phyloP scores from a whole-genome alignment of 2,797 vertebrate genomes.

The Microctenopoma steveboyesi region DNA sequence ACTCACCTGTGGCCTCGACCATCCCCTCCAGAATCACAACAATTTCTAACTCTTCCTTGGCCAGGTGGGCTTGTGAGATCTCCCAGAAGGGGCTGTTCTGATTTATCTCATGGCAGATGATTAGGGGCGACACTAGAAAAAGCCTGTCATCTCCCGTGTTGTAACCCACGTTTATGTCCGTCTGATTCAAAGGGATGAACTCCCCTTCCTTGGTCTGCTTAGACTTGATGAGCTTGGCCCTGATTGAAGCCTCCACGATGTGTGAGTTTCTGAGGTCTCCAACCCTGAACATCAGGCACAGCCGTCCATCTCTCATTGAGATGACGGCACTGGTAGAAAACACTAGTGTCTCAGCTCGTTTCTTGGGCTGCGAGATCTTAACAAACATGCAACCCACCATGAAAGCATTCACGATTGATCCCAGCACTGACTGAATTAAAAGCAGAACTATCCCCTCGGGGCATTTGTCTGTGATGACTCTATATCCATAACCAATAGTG shows the following conservation, averaged over 20 bases:
- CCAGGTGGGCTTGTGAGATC: slow-evolving; percentile 91
- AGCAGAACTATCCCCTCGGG: slow-evolving; percentile 97
- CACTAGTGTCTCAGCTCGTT: slow-evolving; percentile 97
- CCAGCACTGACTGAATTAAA: slow-evolving; percentile 96
- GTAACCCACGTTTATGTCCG: slow-evolving; percentile 99
- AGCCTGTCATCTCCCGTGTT: slow-evolving; percentile 97
- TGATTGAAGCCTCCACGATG: slow-evolving; percentile 98
- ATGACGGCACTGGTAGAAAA: slow-evolving; percentile 98
- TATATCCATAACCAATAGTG: slow-evolving; percentile 97
- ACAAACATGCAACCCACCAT: slow-evolving; percentile 99
- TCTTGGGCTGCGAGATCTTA: slow-evolving; percentile 99
- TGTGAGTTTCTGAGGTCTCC: slow-evolving; percentile 98
- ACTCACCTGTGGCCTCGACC: slow-evolving; percentile 99
- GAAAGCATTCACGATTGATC: slow-evolving; percentile 98
- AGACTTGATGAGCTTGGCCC: slow-evolving; percentile 98
- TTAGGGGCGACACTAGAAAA: slow-evolving; percentile 97
- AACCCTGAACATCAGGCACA: slow-evolving; percentile 99
- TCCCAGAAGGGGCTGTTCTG: slow-evolving; percentile 99
- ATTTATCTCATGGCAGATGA: slow-evolving; percentile 99
- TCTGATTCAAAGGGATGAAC: slow-evolving; percentile 99
- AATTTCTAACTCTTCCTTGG: slow-evolving; percentile 95
- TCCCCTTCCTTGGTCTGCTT: slow-evolving; percentile 99
- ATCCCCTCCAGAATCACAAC: slow-evolving; percentile 99
- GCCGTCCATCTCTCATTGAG: slow-evolving; percentile 95
- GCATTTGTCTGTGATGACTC: slow-evolving; percentile 99